These are phyloP conservation scores for Anthophora plumipes DNA, from an alignment of 2,888 invertebrate species.

Conservation along the genomic window DNA sequence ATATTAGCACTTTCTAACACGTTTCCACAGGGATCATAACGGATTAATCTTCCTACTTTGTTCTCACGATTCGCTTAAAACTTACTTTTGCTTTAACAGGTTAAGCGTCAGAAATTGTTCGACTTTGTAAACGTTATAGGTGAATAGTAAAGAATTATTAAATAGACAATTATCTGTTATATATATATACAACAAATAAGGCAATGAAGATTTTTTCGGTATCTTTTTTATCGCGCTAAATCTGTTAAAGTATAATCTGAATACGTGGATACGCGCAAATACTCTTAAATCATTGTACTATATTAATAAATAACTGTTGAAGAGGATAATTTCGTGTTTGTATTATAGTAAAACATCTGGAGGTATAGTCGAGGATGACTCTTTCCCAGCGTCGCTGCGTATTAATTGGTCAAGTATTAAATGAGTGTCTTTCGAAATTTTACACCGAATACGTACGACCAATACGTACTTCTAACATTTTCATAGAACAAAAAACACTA, in stretches of 20 bases:
- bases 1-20: constrained; percentile 3
- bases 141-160: constrained; percentile 5
- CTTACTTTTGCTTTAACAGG: constrained; percentile 33
- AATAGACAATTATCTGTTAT: background rate
- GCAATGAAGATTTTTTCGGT: constrained; percentile 12
- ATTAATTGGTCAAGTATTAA: constrained; percentile 35
- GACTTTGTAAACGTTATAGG: background rate
- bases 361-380: background rate
- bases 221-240: constrained; percentile 3
- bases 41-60: constrained; percentile 3
- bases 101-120: constrained; percentile 11
- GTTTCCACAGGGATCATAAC: background rate
- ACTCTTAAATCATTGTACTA: constrained; percentile 29
- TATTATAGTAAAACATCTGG: constrained; percentile 20
- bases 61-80: background rate
- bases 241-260: constrained; percentile 35
- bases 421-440: background rate
- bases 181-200: constrained; percentile 26
- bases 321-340: constrained; percentile 25
- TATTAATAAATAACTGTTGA: constrained; percentile 52
- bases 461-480: background rate
- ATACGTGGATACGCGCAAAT: constrained; percentile 51
- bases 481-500: background rate
- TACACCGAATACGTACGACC: background rate
- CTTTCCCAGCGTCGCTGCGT: background rate